Base-by-base conservation (phyloP, 2,888 invertebrate species). In the Polydrusus cervinus region DNA sequence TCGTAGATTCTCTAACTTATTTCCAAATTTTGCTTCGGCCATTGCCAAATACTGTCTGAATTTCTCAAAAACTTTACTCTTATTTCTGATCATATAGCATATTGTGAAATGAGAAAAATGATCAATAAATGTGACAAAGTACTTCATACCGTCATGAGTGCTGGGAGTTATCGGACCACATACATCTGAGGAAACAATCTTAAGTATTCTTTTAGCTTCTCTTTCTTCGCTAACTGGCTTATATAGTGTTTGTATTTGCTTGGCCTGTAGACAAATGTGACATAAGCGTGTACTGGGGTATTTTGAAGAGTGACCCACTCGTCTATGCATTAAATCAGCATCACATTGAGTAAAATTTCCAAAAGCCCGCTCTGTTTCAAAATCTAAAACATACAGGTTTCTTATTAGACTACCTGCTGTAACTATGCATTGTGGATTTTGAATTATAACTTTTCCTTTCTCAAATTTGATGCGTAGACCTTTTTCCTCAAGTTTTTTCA, bases 261-360 rank as follows among this genome's bases (percentile, higher is more conserved):
- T 77, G 5, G 55, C 62, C 66, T 76, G 67, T 16, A 79, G 34
- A 75, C 79, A 81, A 9, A 79, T 57, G 67, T 81, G 79, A 77
- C 80, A 81, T 14, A 47, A 3, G 3, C 14, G 9, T 6, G 14
- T 14, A 47, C 47, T 14, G 1, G 47, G 47, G 14, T 16, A 81
- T 38, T 53, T 62, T 14, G 71, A 77, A 9, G 80, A 81, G 74
- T 82, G 81, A 2, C 80, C 80, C 79, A 81, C 80, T 79, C 71
- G 73, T 73, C 79, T 78, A 67, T 82, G 80, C 47, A 67, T 18
- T 38, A 71, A 20, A 20, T 53, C 18, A 49, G 20, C 9, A 38
- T 76, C 60, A 66, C 66, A 20, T 78, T 68, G 20, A 25, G 30
- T 30, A 9, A 47, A 14, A 49, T 64, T 64, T 20, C n/a, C 64